Base-by-base conservation (phyloP, 2,888 invertebrate genomes). In the Apamea anceps region DNA sequence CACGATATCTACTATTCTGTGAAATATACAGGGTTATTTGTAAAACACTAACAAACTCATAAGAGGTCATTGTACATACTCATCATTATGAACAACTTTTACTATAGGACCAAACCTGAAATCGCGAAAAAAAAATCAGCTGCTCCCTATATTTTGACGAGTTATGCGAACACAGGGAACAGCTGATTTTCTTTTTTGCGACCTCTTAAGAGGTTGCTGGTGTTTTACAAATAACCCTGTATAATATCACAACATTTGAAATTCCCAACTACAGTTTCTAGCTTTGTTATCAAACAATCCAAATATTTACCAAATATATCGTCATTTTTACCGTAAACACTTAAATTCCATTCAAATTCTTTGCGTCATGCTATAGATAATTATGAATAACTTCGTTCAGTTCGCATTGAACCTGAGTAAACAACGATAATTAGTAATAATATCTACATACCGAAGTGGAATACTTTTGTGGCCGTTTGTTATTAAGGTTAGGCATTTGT, bases 361-460 rank as follows among this genome's bases (percentile, higher is more conserved):
- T 85, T 66, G 37, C 57, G 82, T 79, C 79, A 82, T 28, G 65
- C 4, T 37, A 10, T 65, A 12, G 42, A 75, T 63, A 72, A 21
- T 70, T 65, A 15, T 75, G 37, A 84, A 78, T 72, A 75, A 48
- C 66, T 73, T 72, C 32, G 66, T 77, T 77, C 67, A 45, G 67
- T 57, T 57, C 63, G 37, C 18, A 37, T 76, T 42, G 18, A 82
- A 88, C 62, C 57, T 82, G 72, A 76, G 15, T 80, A 78, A 84
- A 88, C 57, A 87, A 60, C 13, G 45, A 63, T 51, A 74, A 77
- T 80, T 78, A 81, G 45, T 74, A 65, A 72, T 77, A 66, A 66
- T 57, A 48, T 48, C 48, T 48, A 80, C 13, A 12, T 12, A 62
- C 15, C 65, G 8, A 63, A 32, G 32, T 81, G 67, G 70, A 84